Evolutionary conservation across 1,140 invertebrate species (phyloP).

Genomic region (Batillaria attramentaria): DNA sequence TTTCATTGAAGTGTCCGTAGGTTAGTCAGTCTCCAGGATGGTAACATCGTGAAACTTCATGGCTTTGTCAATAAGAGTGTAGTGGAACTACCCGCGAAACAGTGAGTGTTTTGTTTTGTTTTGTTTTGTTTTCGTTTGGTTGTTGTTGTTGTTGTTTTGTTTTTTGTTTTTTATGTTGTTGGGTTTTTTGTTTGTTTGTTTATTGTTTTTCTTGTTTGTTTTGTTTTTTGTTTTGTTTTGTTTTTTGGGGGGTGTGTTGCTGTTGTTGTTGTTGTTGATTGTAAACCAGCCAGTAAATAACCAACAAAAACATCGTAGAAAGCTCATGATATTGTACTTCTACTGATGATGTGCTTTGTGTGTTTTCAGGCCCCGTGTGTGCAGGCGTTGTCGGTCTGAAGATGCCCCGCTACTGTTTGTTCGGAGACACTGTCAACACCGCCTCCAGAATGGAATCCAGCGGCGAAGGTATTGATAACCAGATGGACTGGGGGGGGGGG

Average conservation of each 20-base stretch:
- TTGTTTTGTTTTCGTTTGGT: not conserved
- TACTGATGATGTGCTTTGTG: not conserved
- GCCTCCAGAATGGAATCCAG: conserved; percentile 24
- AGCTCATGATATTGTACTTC: not conserved
- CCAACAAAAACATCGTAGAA: not conserved
- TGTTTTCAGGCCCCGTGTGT: conserved; percentile 73
- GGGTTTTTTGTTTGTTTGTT: too few relatives aligned
- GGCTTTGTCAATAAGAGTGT: too few relatives aligned
- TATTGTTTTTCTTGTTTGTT: not conserved
- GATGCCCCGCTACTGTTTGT: conserved; percentile 10
- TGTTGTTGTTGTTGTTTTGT: not conserved
- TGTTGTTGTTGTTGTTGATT: not conserved
- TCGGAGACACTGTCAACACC: conserved; percentile 29
- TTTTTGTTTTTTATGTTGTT: not conserved
- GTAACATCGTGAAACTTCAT: not conserved
- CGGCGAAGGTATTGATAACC: conserved; percentile 23
- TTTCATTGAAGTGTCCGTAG: not conserved
- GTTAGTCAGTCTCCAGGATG: not conserved
- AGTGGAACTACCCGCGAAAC: too few relatives aligned
- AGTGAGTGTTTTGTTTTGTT: not conserved
- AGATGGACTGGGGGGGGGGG: too few relatives aligned
- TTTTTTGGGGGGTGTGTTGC: not conserved
- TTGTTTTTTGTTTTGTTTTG: not conserved
- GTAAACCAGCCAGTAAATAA: not conserved
- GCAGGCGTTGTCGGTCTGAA: conserved; percentile 9